Evolutionary conservation across 64 coral and sea anemone species (phyloP).

Genomic region (Anthopleura sola): DNA sequence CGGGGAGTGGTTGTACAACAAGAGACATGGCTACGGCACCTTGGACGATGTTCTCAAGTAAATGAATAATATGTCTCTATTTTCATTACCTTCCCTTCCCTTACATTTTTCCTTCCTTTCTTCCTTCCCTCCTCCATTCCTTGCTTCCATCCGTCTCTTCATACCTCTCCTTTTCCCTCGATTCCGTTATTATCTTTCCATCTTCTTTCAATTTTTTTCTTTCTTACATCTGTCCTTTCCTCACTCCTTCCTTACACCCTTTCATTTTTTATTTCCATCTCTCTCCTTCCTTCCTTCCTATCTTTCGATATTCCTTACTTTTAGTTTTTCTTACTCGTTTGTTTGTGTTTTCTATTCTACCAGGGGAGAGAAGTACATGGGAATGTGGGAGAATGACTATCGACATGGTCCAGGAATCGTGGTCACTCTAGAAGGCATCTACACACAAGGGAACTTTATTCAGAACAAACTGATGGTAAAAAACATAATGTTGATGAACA

Average conservation of each 20-base stretch:
- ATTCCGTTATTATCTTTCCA: too few relatives aligned
- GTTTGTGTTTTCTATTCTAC: neutral
- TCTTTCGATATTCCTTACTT: neutral
- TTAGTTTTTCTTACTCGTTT: neutral
- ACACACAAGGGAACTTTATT: conserved; percentile 82
- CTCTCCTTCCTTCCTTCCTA: too few relatives aligned
- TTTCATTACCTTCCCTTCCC: neutral
- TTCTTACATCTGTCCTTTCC: neutral
- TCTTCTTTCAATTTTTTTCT: too few relatives aligned
- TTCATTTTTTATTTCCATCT: neutral
- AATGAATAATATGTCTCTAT: neutral
- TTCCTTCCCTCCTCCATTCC: too few relatives aligned
- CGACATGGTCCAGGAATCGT: conserved; percentile 80
- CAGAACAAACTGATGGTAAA: conserved; percentile 85
- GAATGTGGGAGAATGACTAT: conserved; percentile 91
- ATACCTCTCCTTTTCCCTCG: too few relatives aligned
- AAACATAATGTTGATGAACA: neutral
- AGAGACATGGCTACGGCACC: conserved; percentile 75
- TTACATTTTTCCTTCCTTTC: too few relatives aligned
- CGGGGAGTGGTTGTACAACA: conserved; percentile 84
- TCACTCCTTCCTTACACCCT: neutral
- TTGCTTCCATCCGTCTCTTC: neutral
- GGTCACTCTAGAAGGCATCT: conserved; percentile 93
- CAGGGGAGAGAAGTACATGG: conserved; percentile 99
- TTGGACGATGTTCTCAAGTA: conserved; percentile 88